Evolutionary conservation across 2,113 vertebrate genomes (phyloP), one percentile per base, ranked within the genome.

Genomic region (Enhydra lutris): DNA sequence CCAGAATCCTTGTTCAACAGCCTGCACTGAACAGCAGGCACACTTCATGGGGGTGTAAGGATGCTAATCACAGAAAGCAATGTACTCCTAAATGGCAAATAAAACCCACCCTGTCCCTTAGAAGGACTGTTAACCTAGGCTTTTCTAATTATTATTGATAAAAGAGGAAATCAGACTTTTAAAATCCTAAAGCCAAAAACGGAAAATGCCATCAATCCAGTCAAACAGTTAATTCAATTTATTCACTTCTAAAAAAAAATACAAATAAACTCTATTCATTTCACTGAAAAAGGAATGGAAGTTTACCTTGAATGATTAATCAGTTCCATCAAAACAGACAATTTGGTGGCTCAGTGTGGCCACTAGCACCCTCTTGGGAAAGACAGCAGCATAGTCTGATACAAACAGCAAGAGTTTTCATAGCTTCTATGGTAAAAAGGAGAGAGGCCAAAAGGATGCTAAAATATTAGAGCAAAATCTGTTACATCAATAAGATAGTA

Each of bases 401-500:
- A 31, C 1, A 69, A 65, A 94, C 26, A 84, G 52, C 63, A 59
- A 20, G 59, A 24, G 4, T 29, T 94, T 57, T 50, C 31, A 65
- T 14, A 31, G 24, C 13, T 82, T 82, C n/a, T 39, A 23, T 7
- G 80, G 90, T 31, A 34, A 74, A 93, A 96, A 67, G 57, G 47
- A 97, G 2, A 3, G 21, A 98, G 20, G 78, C 47, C 59, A 82
- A 7, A 42, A 91, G 79, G 23, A 92, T 95, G 89, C 94, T 89
- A 93, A 97, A 87, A 80, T 18, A 94, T 29, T 26, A 29, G 36
- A 61, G 82, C 73, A 76, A 98, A 82, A 95, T 97, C 39, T 61
- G 81, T 67, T 90, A 94, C 96, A 97, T 96, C 84, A 94, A 84
- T 96, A 81, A 36, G 74, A n/a, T 34, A 91, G 73, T 97, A 98